Base-by-base conservation (phyloP, 2,888 invertebrate genomes). In the Nemoura dubitans region DNA sequence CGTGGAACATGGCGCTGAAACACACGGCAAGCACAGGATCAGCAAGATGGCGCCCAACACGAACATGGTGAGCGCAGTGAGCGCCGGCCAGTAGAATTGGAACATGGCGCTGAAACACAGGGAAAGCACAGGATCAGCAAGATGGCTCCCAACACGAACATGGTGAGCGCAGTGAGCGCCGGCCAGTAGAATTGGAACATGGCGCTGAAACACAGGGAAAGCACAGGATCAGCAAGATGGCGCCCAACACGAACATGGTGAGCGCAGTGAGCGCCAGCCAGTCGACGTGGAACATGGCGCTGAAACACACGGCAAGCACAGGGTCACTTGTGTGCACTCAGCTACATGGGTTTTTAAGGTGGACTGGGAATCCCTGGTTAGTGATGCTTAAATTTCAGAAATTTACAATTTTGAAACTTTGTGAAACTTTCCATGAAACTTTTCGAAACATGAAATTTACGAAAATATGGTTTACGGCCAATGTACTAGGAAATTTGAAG, bases 101-200 rank as follows among this genome's bases (percentile, higher is more conserved):
- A 96, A 93, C 95, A 95, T 96, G 90, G 28, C 21, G 21, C 59
- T 59, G 59, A 10, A 59, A 59, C 3, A 59, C n/a, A n/a, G n/a
- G n/a, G n/a, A n/a, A 93, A 96, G 89, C 95, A 94, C 28, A 98
- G 91, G 89, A 97, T 93, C 21, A 95, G 89, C 88, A 97, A 95
- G 87, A 97, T 96, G 3, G 96, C 94, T 88, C 94, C 93, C 21
- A 93, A 90, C 42, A 97, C 93, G 90, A 96, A 94, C 89, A 97
- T 92, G 14, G 96, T 94, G 42, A 97, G 90, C 30, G 94, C 94
- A 26, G 96, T 95, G 42, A 95, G 93, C 0, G 96, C 96, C 0
- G 97, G 97, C 93, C 96, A 97, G 88, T 96, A 93, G 88, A 96
- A 92, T 88, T 96, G 94, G 89, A 96, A 93, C 95, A 95, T 96